Evolutionary conservation across 2,888 invertebrate species (phyloP), one percentile per base, ranked within the genome.

Genomic region (Tenodera sinensis): DNA sequence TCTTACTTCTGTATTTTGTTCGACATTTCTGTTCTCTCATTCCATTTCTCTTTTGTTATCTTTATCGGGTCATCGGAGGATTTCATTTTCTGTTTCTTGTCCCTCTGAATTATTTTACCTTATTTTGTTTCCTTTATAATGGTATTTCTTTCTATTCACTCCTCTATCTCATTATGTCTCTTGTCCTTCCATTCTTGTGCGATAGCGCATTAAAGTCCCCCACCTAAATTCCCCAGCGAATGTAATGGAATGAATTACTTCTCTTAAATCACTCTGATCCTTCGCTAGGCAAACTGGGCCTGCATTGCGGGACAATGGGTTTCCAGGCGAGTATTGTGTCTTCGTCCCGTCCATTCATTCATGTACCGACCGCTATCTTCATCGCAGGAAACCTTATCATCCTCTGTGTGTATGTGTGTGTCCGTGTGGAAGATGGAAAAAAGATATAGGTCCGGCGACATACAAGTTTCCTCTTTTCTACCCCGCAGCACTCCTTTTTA

Each of bases 281-380:
- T 14, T 27, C 81, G 82, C 83, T 42, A 30, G 42, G 30, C 27
- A 42, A 84, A 34, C 34, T 30, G 15, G 12, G 30, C 25, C 84
- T 84, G 34, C 84, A 84, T 84, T 86, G 86, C 81, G 87, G 87
- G 87, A 87, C 87, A 87, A 87, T 87, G 87, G 87, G n/a, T 83
- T 87, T 42, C 81, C 82, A 87, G 28, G 83, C 25, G 30, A 34
- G 34, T 83, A 34, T 87, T 82, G 87, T 87, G 54, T 83, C 30
- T 83, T 83, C 28, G 15, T 71, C 3, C 27, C 71, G 6, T 25
- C 84, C 84, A 25, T 54, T 82, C 87, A 87, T 71, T 86, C 30
- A 81, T 54, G 81, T 30, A 81, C n/a, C 28, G 28, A 81, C n/a
- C 28, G 28, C 87, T 87, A 87, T 83, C 87, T 86, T 27, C 81